phyloP scores from a whole-genome alignment of 23 tunicate species.

The Styela clava region DNA sequence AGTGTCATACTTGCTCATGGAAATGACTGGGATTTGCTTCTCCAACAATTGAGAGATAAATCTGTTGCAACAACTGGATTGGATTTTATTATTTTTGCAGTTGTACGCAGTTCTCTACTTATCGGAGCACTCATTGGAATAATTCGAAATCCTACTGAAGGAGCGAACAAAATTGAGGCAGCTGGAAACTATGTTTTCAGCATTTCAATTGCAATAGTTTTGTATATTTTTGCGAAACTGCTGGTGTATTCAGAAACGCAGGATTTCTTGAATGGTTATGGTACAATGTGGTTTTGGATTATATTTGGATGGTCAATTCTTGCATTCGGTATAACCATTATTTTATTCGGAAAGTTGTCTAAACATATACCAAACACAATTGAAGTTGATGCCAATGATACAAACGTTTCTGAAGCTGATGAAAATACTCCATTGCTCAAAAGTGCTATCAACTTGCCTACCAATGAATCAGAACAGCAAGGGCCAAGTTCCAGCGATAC shows the following conservation, averaged over 20 bases:
- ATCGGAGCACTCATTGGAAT: slow-evolving; percentile 53
- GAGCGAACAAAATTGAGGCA: slow-evolving; percentile 18
- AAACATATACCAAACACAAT: neutral
- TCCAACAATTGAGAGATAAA: slow-evolving; percentile 12
- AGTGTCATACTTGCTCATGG: slow-evolving; percentile 36
- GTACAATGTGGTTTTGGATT: slow-evolving; percentile 51
- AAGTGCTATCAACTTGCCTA: neutral
- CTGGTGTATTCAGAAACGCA: slow-evolving; percentile 43
- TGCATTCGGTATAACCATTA: slow-evolving; percentile 14
- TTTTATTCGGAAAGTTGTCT: slow-evolving; percentile 1
- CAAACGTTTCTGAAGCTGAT: neutral
- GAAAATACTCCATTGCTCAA: slow-evolving; percentile 11
- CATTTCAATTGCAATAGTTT: slow-evolving; percentile 19
- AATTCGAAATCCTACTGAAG: slow-evolving; percentile 26
- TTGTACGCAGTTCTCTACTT: slow-evolving; percentile 23
- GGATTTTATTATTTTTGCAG: slow-evolving; percentile 40
- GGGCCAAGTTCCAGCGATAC: neutral
- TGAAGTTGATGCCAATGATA: neutral
- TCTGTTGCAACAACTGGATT: slow-evolving; percentile 41
- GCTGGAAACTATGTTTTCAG: neutral
- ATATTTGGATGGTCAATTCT: slow-evolving; percentile 47
- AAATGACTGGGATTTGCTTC: slow-evolving; percentile 38
- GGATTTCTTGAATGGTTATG: slow-evolving; percentile 23
- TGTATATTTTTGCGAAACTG: slow-evolving; percentile 45
- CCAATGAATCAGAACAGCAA: neutral